Evolutionary conservation across 2,888 invertebrate species (phyloP).

Genomic region (Penaeus monodon): DNA sequence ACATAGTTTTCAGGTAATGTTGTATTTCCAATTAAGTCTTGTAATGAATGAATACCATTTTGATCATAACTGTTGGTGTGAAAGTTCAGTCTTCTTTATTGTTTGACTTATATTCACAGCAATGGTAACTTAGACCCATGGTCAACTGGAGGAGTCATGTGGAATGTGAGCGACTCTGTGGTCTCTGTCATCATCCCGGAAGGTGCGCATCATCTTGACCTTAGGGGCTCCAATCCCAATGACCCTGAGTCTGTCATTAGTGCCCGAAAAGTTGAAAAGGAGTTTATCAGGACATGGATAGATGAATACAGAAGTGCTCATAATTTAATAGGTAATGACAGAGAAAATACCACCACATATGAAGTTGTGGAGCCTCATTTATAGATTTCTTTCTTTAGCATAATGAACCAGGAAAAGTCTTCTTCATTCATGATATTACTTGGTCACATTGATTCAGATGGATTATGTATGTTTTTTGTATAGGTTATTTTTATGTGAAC

Average conservation of each 20-base stretch:
- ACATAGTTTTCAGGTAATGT: conserved; percentile 74
- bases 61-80: neutral
- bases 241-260: conserved; percentile 79
- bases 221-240: conserved; percentile 76
- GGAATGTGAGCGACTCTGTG: conserved; percentile 77
- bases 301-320: conserved; percentile 21
- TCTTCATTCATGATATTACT: too few species aligned
- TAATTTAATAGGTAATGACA: too few species aligned
- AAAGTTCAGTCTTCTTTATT: neutral
- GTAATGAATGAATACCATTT: neutral
- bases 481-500: too few species aligned
- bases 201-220: conserved; percentile 88
- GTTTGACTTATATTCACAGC: conserved; percentile 71
- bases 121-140: conserved; percentile 90
- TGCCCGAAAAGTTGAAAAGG: conserved; percentile 77
- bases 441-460: too few species aligned
- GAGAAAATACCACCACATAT: too few species aligned
- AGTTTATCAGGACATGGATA: conserved; percentile 77
- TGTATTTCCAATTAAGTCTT: neutral
- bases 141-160: conserved; percentile 86
- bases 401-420: too few species aligned
- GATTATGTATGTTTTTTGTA: too few species aligned
- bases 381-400: too few species aligned
- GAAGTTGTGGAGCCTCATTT: too few species aligned
- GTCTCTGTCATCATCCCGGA: conserved; percentile 82